Conservation (phyloP, 1,140 invertebrate species). For the Odontomachus brunneus region DNA sequence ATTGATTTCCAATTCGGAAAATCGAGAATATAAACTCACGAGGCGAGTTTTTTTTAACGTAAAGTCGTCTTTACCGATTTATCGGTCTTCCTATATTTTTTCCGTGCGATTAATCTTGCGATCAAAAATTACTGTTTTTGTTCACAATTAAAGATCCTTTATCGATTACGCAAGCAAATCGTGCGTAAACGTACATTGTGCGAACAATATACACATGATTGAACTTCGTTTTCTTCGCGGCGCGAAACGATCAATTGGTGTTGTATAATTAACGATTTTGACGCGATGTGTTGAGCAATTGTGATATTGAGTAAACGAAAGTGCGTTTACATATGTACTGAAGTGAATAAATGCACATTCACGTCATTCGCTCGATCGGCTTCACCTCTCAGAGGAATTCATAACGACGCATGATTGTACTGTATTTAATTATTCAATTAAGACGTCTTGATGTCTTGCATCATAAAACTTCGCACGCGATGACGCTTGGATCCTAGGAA, state of each 20-base stretch:
- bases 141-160: too few species aligned
- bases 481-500: slow-evolving; percentile 6
- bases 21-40: too few species aligned
- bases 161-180: too few species aligned
- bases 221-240: too few species aligned
- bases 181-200: too few species aligned
- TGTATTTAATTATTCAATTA: background rate
- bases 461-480: background rate
- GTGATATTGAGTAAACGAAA: background rate
- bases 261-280: slow-evolving; percentile 8
- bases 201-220: too few species aligned
- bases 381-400: background rate
- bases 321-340: background rate
- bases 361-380: background rate
- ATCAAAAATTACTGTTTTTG: too few species aligned
- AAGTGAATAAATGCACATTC: background rate
- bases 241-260: background rate
- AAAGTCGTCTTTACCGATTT: too few species aligned
- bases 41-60: too few species aligned
- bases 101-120: too few species aligned
- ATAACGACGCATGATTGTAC: background rate
- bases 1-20: too few species aligned
- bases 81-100: too few species aligned
- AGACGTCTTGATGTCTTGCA: background rate
- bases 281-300: slow-evolving; percentile 1